A percentile compares a stretch with the other conserved stretches of the same genome.
Conservation (phyloP, 23 tunicate species). For the Styela clava region DNA sequence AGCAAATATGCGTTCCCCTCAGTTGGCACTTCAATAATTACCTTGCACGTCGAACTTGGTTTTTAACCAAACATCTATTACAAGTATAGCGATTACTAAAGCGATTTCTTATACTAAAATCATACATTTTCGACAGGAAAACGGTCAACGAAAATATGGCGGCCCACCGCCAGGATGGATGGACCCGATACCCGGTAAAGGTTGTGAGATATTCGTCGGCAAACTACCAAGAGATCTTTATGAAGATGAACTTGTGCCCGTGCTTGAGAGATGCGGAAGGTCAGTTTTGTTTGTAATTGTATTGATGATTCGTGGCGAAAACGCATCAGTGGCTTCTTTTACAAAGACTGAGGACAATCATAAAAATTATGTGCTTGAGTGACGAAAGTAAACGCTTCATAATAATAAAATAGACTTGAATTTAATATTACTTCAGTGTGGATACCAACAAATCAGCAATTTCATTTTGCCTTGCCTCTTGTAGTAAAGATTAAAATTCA, state of each 20-base stretch:
- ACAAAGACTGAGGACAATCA: background rate
- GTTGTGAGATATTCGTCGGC: slow-evolving; percentile 97
- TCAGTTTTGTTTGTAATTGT: slow-evolving; percentile 8
- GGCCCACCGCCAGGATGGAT: slow-evolving; percentile 79
- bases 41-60: too few species aligned
- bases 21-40: too few species aligned
- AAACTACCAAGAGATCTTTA: slow-evolving; percentile 93
- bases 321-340: background rate
- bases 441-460: too few species aligned
- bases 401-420: background rate
- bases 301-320: background rate
- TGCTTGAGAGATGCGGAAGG: slow-evolving; percentile 92
- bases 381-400: background rate
- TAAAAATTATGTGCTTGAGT: background rate
- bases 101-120: too few species aligned
- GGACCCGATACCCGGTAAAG: slow-evolving; percentile 85
- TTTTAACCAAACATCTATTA: too few species aligned
- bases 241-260: slow-evolving; percentile 98
- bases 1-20: too few species aligned
- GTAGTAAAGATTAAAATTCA: too few species aligned
- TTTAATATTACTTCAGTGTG: too few species aligned
- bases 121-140: too few species aligned
- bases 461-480: too few species aligned
- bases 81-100: too few species aligned
- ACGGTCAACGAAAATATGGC: slow-evolving; percentile 96